Evolutionary conservation across 2,797 vertebrate genomes (phyloP), one percentile per base, ranked within the genome.

Genomic region (Darevskia mixta): DNA sequence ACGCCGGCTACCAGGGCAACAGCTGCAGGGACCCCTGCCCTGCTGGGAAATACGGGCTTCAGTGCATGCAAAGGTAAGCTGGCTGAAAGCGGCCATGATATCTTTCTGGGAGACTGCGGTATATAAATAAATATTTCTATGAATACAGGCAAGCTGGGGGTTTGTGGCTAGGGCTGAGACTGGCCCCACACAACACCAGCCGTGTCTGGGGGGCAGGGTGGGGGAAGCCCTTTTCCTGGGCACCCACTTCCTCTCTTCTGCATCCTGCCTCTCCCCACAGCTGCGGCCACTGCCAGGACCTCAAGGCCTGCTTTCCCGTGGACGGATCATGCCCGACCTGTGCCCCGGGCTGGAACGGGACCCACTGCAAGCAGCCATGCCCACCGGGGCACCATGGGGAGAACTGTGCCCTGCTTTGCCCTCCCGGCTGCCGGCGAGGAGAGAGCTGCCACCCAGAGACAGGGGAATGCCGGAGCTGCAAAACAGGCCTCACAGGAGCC

Each of bases 311-410:
- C 91, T 98, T 97, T 0, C 87, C 95, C 0, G 90, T 95, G 18
- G 97, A 98, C 0, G 99, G 99, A 0, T 92, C 91, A 85, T 99
- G 99, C 86, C 89, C 83, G 2, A 96, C 97, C 89, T 99, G 99
- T 35, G 94, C 97, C 61, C 96, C 97, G 0, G 99, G 99, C 86
- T 99, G 98, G 98, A 98, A 97, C 0, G 98, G 98, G 1, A 98
- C 98, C 0, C 97, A 76, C 3, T 99, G 99, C 81, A 95, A 98
- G 88, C 96, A 92, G 29, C 96, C 78, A 5, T 99, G 99, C 71
- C 89, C 91, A 0, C 32, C 92, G 0, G 98, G 98, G 66, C 97
- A 94, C 90, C 95, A 98, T 1, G 98, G 99, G 0, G 95, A 97
- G 3, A 95, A 89, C 88, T 99, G 99, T 92, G 92, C 89, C 72